Evolutionary conservation across 2,888 invertebrate species (phyloP), one percentile per base, ranked within the genome.

Genomic region (Polyommatus icarus): DNA sequence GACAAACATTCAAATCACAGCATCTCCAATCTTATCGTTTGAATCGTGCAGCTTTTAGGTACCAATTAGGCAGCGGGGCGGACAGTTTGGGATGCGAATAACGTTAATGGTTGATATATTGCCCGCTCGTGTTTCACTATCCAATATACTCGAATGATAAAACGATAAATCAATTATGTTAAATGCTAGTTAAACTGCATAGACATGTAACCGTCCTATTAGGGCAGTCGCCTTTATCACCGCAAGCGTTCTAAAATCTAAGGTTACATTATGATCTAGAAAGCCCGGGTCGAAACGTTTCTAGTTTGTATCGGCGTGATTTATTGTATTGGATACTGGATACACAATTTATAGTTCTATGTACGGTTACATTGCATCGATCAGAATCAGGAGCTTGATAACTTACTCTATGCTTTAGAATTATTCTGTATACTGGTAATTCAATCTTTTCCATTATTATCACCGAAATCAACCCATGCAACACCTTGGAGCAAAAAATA

Each of bases 221-320:
- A 85, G 85, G 82, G 81, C 86, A 85, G 84, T 73, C 46, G 73
- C 75, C 29, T 84, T 83, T 85, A 87, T 86, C 82, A 80, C 82
- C 79, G 79, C 83, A 5, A 15, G 54, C 54, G 54, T 54, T 81
- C 82, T 81, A 79, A 80, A 81, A 36, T 78, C 76, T 82, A 83
- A 85, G 83, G 87, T 90, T 90, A 87, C 88, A 86, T 88, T 88
- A 89, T 87, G 88, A 85, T 87, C 83, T 85, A 86, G 85, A 86
- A 87, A 87, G 87, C 83, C 87, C 46, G 59, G 71, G 50, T 78
- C 32, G 46, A 24, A 59, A 36, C 59, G 77, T 72, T 40, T 72
- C 57, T 77, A 36, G 24, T 73, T 77, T 12, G 59, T 59, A 77
- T 57, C 54, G 59, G 50, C 59, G 54, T 57, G 20, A 40, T 59